These are phyloP conservation scores for Aleiodes testaceus DNA, from an alignment of 2,888 invertebrate genomes.

Conservation along the genomic window DNA sequence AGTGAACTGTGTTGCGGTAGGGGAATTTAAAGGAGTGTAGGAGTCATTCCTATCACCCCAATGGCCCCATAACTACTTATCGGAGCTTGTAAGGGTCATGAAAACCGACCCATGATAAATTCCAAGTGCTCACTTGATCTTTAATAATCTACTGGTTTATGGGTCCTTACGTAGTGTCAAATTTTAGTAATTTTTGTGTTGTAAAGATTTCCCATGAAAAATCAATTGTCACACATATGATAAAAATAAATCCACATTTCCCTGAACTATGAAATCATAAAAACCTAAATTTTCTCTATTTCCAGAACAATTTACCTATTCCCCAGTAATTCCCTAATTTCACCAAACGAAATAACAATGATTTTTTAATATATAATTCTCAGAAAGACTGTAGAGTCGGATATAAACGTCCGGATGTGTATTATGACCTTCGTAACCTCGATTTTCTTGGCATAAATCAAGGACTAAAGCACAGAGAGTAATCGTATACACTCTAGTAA, in stretches of 20 bases:
- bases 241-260: no score
- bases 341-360: background rate
- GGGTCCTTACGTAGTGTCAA: background rate
- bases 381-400: background rate
- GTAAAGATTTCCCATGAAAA: no score
- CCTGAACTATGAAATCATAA: no score
- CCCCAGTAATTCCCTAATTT: no score
- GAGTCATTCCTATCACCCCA: slow-evolving; percentile 18
- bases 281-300: no score
- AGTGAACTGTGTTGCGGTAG: background rate
- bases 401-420: slow-evolving; percentile 37
- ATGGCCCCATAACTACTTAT: slow-evolving; percentile 43
- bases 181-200: no score
- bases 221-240: no score
- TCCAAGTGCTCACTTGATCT: background rate
- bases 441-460: slow-evolving; percentile 41
- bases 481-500: background rate
- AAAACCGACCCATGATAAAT: slow-evolving; percentile 50
- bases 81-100: slow-evolving; percentile 42
- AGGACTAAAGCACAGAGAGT: slow-evolving; percentile 28
- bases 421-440: slow-evolving; percentile 41
- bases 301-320: no score
- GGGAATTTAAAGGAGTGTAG: slow-evolving; percentile 27
- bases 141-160: slow-evolving; percentile 3
- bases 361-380: background rate